Evolutionary conservation across 2,113 vertebrate species (phyloP).

Genomic region (Eonycteris spelaea): DNA sequence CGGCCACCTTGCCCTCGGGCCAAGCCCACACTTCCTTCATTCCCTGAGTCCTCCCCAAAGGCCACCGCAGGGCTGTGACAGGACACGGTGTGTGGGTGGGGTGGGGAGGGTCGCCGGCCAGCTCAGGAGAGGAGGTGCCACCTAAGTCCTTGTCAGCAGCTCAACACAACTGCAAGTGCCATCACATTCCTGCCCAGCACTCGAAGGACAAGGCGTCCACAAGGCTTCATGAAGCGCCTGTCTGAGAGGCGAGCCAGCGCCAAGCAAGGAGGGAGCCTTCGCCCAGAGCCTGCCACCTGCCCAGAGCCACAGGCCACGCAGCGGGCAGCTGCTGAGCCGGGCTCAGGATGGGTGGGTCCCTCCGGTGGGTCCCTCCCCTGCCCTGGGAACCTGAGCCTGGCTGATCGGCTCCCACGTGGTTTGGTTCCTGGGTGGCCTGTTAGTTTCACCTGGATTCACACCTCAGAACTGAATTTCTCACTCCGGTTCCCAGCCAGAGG

Average conservation of each 20-base stretch:
- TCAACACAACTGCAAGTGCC: conserved; percentile 1
- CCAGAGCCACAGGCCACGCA: neutral
- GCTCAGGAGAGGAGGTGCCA: conserved; percentile 54
- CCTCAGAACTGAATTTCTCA: neutral
- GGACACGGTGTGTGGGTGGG: neutral
- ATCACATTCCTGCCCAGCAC: conserved; percentile 15
- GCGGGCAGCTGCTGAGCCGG: neutral
- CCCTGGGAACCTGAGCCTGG: too few relatives aligned
- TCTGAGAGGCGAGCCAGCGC: neutral
- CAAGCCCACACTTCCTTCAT: neutral
- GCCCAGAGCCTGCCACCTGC: accelerated
- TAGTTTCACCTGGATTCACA: neutral
- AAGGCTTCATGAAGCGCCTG: neutral
- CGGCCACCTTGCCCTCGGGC: neutral
- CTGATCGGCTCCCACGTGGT: too few relatives aligned
- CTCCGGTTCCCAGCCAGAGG: neutral
- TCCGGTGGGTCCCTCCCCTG: too few relatives aligned
- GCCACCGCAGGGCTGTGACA: neutral
- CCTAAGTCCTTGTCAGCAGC: neutral
- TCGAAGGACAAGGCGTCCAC: neutral
- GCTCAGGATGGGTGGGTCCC: neutral
- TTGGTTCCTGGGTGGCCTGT: neutral
- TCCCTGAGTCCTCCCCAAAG: conserved; percentile 9
- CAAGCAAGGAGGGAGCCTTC: neutral
- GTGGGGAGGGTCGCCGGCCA: neutral